A percentile compares a stretch with the other conserved stretches of the same genome.
Conservation (phyloP, 1,140 invertebrate species). For the Delia radicum region DNA sequence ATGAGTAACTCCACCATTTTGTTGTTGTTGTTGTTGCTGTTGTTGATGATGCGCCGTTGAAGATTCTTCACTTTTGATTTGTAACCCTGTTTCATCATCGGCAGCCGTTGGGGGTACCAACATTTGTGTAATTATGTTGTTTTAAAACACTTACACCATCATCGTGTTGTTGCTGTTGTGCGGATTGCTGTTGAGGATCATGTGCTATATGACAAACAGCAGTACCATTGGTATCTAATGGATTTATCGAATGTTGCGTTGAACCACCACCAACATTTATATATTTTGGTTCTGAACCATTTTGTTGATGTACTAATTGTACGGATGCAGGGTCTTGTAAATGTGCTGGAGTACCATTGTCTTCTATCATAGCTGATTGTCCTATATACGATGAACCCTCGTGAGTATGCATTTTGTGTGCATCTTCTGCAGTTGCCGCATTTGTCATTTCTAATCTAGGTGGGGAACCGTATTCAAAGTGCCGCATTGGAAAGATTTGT, state of each 20-base stretch:
- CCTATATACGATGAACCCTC: conserved; percentile 26
- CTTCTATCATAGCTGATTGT: conserved; percentile 13
- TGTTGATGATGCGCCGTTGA: background rate
- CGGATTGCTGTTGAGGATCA: conserved; percentile 18
- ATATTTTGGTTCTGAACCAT: conserved; percentile 42
- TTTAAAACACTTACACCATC: conserved; percentile 30
- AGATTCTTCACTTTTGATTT: conserved; percentile 50
- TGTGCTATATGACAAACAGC: conserved; percentile 16
- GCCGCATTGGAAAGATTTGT: conserved; percentile 52
- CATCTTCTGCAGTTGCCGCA: conserved; percentile 32
- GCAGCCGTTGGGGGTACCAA: conserved; percentile 6
- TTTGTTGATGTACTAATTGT: conserved; percentile 31
- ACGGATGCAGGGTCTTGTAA: conserved; percentile 4
- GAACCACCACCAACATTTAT: conserved; percentile 27
- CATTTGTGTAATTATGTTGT: conserved; percentile 26
- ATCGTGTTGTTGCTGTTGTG: conserved; percentile 28
- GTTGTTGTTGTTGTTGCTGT: conserved; percentile 30
- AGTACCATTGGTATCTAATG: background rate
- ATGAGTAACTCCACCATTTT: conserved; percentile 39
- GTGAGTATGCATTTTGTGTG: conserved; percentile 27
- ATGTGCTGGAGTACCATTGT: background rate
- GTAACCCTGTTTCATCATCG: conserved; percentile 39
- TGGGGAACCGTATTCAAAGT: conserved; percentile 54
- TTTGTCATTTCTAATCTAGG: conserved; percentile 47
- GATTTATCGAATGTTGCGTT: conserved; percentile 2